Base-by-base conservation (phyloP, 2,797 vertebrate genomes). In the Pseudocheirus occidentalis region DNA sequence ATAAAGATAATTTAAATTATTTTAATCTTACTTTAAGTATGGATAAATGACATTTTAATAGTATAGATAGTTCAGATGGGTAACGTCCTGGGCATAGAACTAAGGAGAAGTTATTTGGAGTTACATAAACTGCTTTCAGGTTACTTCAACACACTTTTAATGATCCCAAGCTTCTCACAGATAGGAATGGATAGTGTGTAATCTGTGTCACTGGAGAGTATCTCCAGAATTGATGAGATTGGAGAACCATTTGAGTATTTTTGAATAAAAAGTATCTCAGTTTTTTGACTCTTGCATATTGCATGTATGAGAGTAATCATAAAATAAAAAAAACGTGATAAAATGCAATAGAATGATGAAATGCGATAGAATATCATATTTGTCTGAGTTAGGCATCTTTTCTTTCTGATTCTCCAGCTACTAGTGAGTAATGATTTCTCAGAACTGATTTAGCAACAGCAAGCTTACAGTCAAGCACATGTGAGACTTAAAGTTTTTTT, bases 401-500 rank as follows among this genome's bases (percentile, higher is more conserved):
- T 6, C 31, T 53, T 58, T 6, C 0, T 16, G 18, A 5, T 57
- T 40, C 50, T 12, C 58, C 18, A n/a, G 90, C 58, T 91, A 12
- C 6, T 92, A 28, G 0, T 24, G 53, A 66, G 7, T n/a, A 27
- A 0, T 3, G 0, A 11, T 34, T 93, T 28, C 34, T 90, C 34
- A 46, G 40, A 56, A 55, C 16, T n/a, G 56, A 18, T 29, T 4
- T 52, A 52, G 27, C 62, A 12, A 21, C 0, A 14, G 12, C 21
- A 0, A 12, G 0, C 4, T 54, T 21, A 27, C 28, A 6, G 4
- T 6, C 29, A 12, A 34, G 4, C 56, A 52, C 40, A 66, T 2
- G 31, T 81, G 11, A 52, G 12, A 52, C 40, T 28, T 28, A 5
- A 5, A 90, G 24, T 91, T 90, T 3, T 10, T 7, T 53, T 62